phyloP scores from a whole-genome alignment of 2,113 vertebrate species.

The Panurus biarmicus region DNA sequence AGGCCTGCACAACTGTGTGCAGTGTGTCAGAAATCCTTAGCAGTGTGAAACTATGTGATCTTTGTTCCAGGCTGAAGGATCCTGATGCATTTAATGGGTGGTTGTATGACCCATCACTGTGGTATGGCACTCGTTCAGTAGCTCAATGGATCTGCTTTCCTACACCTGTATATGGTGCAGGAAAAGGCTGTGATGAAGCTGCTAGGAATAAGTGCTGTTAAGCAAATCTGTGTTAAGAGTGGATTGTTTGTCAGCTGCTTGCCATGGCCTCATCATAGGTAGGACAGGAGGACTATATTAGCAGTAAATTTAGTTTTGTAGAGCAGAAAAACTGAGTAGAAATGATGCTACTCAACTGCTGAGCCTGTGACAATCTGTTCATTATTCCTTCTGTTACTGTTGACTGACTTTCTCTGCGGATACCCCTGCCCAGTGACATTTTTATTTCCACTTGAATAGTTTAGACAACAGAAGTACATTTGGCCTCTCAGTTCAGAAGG shows the following conservation, averaged over 20 bases:
- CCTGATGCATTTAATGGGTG: neutral
- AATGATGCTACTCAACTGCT: neutral
- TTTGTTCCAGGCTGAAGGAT: neutral
- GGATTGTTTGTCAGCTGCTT: neutral
- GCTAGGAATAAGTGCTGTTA: neutral
- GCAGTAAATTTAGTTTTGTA: neutral
- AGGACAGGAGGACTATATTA: neutral
- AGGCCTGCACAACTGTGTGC: neutral
- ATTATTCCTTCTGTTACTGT: neutral
- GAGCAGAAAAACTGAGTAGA: neutral
- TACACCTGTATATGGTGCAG: neutral
- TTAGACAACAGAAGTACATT: neutral
- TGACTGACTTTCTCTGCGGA: neutral
- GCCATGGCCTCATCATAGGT: neutral
- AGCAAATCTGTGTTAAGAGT: fast-evolving
- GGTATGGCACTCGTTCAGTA: neutral
- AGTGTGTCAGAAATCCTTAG: neutral
- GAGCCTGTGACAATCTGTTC: neutral
- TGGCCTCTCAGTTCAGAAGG: neutral
- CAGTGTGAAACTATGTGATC: fast-evolving
- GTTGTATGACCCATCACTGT: neutral
- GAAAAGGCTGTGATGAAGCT: neutral
- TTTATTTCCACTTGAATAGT: neutral
- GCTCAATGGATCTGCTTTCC: neutral
- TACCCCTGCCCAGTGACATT: neutral